These are phyloP conservation scores for Prunella himalayana DNA, from an alignment of 2,113 vertebrate genomes.

Conservation along the genomic window DNA sequence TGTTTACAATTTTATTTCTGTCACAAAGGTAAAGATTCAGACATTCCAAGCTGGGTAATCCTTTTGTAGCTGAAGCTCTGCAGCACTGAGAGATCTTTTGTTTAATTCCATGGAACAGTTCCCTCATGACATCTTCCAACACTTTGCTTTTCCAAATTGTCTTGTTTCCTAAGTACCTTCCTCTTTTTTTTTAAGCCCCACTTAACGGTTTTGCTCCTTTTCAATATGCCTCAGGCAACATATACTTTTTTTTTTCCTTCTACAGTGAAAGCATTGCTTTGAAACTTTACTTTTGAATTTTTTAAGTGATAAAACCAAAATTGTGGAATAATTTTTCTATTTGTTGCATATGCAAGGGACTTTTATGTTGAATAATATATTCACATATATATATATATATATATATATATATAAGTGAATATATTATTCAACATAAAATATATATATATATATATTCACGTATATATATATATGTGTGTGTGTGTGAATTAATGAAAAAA, in stretches of 20 bases:
- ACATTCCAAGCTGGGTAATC: background rate
- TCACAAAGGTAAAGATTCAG: background rate
- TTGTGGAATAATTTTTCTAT: background rate
- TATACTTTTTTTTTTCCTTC: background rate
- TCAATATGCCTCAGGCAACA: background rate
- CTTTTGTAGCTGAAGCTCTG: background rate
- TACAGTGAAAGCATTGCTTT: background rate
- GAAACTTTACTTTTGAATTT: background rate
- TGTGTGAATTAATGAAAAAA: background rate
- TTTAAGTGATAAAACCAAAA: background rate
- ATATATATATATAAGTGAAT: too few relatives aligned
- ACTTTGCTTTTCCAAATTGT: background rate
- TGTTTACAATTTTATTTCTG: background rate
- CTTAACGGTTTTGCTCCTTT: background rate
- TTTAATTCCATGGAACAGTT: background rate
- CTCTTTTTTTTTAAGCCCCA: background rate
- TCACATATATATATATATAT: too few relatives aligned
- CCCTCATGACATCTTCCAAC: background rate
- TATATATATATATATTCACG: background rate
- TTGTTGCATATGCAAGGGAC: background rate
- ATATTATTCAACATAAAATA: too few relatives aligned
- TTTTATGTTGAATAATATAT: background rate
- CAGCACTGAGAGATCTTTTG: background rate
- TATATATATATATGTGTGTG: too few relatives aligned
- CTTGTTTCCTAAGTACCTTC: background rate